phyloP scores from a whole-genome alignment of 1,140 invertebrate genomes.

The Bursaphelenchus mucronatus region DNA sequence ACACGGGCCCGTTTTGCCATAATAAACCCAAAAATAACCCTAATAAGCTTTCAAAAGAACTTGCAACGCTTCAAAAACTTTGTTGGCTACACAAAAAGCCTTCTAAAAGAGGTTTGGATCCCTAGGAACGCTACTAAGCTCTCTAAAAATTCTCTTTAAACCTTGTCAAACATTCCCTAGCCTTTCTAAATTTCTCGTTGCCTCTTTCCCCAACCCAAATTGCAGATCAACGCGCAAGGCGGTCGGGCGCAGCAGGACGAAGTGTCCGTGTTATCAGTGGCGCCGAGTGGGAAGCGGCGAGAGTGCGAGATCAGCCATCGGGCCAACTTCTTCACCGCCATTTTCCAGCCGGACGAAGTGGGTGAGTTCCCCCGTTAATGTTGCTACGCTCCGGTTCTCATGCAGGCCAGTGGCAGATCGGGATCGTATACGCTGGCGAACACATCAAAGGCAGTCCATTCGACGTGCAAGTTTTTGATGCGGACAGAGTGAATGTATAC shows the following conservation, averaged over 20 bases:
- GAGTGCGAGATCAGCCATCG: slow-evolving; percentile 66
- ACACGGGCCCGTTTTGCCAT: too few relatives aligned
- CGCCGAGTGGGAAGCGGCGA: slow-evolving; percentile 23
- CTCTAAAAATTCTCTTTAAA: too few relatives aligned
- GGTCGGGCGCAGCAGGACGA: slow-evolving; percentile 22
- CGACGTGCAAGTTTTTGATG: slow-evolving; percentile 92
- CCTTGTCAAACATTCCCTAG: too few relatives aligned
- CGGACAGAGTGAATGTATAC: slow-evolving; percentile 73
- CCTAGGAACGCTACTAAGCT: too few relatives aligned
- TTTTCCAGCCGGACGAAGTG: slow-evolving; percentile 90
- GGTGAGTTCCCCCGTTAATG: slow-evolving; percentile 64
- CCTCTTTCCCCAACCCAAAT: background rate
- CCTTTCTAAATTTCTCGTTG: too few relatives aligned
- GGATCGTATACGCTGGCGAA: slow-evolving; percentile 86
- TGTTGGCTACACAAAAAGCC: too few relatives aligned
- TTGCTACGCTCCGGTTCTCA: slow-evolving; percentile 4
- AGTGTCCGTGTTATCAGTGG: slow-evolving; percentile 45
- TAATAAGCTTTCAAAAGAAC: too few relatives aligned
- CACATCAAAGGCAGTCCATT: slow-evolving; percentile 94
- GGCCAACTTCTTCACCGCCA: slow-evolving; percentile 77
- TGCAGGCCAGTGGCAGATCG: slow-evolving; percentile 81
- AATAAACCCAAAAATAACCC: too few relatives aligned
- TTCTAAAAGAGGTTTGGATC: too few relatives aligned
- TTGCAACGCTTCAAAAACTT: too few relatives aligned
- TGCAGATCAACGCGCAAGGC: slow-evolving; percentile 54